phyloP scores from a whole-genome alignment of 2,113 vertebrate genomes.

The Propithecus coquereli region DNA sequence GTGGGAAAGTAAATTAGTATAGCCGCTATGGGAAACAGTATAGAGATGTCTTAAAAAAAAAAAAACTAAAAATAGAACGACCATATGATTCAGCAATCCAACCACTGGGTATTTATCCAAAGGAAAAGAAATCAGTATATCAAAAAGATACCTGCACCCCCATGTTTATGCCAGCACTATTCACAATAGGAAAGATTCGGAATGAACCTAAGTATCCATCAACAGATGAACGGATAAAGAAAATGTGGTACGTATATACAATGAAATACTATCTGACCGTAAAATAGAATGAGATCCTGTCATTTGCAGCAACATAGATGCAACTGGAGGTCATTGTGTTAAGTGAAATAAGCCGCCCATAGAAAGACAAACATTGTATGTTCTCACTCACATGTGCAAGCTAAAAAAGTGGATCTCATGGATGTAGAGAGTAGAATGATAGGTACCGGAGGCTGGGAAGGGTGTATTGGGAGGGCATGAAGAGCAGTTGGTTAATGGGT shows the following conservation, averaged over 20 bases:
- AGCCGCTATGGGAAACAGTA: background rate
- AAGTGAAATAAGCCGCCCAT: background rate
- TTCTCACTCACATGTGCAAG: background rate
- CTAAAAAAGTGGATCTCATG: background rate
- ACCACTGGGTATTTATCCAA: background rate
- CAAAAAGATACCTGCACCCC: background rate
- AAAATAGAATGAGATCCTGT: background rate
- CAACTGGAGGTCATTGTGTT: background rate
- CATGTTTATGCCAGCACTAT: background rate
- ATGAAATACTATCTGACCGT: background rate
- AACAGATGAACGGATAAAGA: background rate
- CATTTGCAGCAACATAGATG: background rate
- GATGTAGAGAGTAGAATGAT: background rate
- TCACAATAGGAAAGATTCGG: background rate
- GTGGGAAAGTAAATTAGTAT: background rate
- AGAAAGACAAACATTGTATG: background rate
- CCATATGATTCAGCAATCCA: background rate
- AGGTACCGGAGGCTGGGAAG: background rate
- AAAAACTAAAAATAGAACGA: background rate
- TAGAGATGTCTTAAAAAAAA: background rate
- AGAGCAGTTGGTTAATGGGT: background rate
- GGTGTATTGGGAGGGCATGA: background rate
- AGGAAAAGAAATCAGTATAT: background rate
- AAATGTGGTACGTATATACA: background rate
- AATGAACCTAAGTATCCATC: background rate